Evolutionary conservation across 2,888 invertebrate species (phyloP).

Genomic region (Drosophila subquinaria): DNA sequence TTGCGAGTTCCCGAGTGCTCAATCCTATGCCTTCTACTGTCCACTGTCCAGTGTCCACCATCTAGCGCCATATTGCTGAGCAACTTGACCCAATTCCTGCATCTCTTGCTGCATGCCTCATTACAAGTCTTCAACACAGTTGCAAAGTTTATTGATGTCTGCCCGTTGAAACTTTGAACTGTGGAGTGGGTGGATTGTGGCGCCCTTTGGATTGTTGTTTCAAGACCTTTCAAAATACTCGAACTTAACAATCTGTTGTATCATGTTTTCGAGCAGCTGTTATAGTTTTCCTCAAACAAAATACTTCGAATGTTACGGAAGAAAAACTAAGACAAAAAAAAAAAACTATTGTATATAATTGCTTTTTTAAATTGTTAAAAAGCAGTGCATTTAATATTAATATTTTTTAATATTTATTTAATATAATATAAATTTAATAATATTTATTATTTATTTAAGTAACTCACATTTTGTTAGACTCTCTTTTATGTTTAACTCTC

Average conservation of each 20-base stretch:
- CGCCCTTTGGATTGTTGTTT: slow-evolving; percentile 39
- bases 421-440: background rate
- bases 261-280: slow-evolving; percentile 44
- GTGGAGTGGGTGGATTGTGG: slow-evolving; percentile 3
- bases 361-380: background rate
- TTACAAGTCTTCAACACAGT: slow-evolving; percentile 53
- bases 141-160: slow-evolving; percentile 48
- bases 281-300: slow-evolving; percentile 36
- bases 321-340: background rate
- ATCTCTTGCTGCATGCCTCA: slow-evolving; percentile 44
- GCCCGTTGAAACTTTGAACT: slow-evolving; percentile 13
- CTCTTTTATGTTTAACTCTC: no score
- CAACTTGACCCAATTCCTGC: slow-evolving; percentile 69
- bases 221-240: slow-evolving; percentile 49
- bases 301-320: slow-evolving; percentile 29
- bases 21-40: background rate
- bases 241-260: slow-evolving; percentile 34
- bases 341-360: background rate
- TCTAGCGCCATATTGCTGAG: slow-evolving; percentile 64
- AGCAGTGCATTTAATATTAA: no score
- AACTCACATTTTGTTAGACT: background rate
- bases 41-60: slow-evolving; percentile 13
- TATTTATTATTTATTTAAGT: no score
- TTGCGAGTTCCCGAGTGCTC: slow-evolving; percentile 5
- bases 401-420: background rate